These are phyloP conservation scores for Bembecia ichneumoniformis DNA, from an alignment of 2,888 invertebrate genomes.

Conservation along the genomic window DNA sequence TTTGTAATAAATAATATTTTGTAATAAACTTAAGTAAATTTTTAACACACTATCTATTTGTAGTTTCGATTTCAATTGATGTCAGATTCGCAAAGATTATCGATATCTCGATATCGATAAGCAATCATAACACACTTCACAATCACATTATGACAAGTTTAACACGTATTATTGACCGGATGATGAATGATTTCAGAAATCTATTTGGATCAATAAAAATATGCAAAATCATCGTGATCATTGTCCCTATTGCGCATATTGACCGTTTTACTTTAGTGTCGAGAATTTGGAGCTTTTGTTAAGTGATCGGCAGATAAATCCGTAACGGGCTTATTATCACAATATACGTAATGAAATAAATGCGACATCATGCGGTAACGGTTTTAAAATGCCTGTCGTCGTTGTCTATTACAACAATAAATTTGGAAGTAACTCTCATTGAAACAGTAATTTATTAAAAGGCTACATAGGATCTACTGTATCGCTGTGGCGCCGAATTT, in stretches of 20 bases:
- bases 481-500: too few relatives aligned
- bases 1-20: neutral
- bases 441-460: too few relatives aligned
- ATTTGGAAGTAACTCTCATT: too few relatives aligned
- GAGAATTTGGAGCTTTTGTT: neutral
- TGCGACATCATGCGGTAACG: neutral
- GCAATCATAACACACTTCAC: constrained; percentile 18
- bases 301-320: neutral
- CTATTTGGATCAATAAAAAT: constrained; percentile 68
- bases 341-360: neutral
- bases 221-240: constrained; percentile 62
- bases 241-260: constrained; percentile 38
- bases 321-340: neutral
- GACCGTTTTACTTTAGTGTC: constrained; percentile 46
- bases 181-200: constrained; percentile 63
- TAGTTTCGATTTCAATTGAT: too few relatives aligned
- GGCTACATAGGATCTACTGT: too few relatives aligned
- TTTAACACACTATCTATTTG: neutral
- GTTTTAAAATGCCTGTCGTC: neutral
- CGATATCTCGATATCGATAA: neutral
- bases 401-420: neutral
- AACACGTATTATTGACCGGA: constrained; percentile 56
- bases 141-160: constrained; percentile 41
- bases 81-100: neutral
- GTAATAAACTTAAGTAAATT: neutral